Evolutionary conservation across 2,113 vertebrate species (phyloP).

Genomic region (Zapornia atra): DNA sequence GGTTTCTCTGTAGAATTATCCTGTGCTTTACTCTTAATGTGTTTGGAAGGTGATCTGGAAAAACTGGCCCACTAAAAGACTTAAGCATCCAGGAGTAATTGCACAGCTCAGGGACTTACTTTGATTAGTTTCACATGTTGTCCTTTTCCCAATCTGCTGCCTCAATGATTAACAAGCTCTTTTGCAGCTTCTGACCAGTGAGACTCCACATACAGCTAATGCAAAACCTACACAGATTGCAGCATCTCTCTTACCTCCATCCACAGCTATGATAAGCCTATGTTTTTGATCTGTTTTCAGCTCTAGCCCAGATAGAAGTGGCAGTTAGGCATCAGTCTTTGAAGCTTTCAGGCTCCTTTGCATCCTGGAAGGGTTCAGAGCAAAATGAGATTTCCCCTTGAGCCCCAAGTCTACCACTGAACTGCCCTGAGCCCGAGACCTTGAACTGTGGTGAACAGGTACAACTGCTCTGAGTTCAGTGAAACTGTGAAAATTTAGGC

Average conservation of each 20-base stretch:
- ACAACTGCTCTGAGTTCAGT: not conserved
- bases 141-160: not conserved
- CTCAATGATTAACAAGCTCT: not conserved
- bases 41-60: not conserved
- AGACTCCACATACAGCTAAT: not conserved
- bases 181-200: not conserved
- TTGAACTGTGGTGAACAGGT: not conserved
- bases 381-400: not conserved
- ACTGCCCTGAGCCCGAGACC: rapidly evolving
- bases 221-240: not conserved
- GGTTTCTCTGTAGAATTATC: not conserved
- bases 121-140: not conserved
- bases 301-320: not conserved
- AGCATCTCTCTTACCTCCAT: not conserved
- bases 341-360: not conserved
- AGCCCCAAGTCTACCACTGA: not conserved
- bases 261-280: not conserved
- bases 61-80: not conserved
- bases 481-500: not conserved
- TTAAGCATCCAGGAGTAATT: not conserved
- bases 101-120: not conserved
- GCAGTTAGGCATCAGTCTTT: not conserved
- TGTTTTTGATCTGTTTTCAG: not conserved
- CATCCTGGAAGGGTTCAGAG: not conserved
- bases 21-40: rapidly evolving